Conservation (phyloP, 2,797 vertebrate genomes). For the Eurystomus glaucurus region DNA sequence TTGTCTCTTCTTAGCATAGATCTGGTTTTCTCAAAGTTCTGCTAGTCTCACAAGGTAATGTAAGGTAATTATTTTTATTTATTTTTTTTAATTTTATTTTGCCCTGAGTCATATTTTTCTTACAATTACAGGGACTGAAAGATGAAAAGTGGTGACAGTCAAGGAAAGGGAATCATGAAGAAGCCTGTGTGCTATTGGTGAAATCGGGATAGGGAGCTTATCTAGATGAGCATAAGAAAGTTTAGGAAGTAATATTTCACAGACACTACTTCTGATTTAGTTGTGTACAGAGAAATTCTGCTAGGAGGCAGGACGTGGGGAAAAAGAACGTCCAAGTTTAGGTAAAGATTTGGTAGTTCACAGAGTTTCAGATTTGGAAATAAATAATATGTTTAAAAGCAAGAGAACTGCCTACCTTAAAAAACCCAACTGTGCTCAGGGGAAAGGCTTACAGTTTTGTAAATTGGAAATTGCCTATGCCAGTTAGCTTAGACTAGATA, state of each 20-base stretch:
- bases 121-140: background rate
- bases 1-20: accelerated
- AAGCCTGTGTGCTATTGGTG: background rate
- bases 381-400: background rate
- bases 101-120: background rate
- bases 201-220: background rate
- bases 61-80: background rate
- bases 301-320: background rate
- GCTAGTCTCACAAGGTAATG: background rate
- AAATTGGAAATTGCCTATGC: background rate
- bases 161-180: background rate
- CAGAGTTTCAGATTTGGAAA: background rate
- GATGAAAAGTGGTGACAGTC: background rate
- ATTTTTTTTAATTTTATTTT: background rate
- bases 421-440: background rate
- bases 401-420: background rate
- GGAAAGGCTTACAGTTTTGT: background rate
- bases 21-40: background rate
- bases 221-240: background rate
- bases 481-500: background rate
- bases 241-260: background rate
- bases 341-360: background rate
- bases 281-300: background rate
- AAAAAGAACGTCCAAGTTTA: background rate
- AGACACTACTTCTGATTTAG: background rate